Evolutionary conservation across 2,888 invertebrate genomes (phyloP), one percentile per base, ranked within the genome.

Genomic region (Stenchaetothrips biformis): DNA sequence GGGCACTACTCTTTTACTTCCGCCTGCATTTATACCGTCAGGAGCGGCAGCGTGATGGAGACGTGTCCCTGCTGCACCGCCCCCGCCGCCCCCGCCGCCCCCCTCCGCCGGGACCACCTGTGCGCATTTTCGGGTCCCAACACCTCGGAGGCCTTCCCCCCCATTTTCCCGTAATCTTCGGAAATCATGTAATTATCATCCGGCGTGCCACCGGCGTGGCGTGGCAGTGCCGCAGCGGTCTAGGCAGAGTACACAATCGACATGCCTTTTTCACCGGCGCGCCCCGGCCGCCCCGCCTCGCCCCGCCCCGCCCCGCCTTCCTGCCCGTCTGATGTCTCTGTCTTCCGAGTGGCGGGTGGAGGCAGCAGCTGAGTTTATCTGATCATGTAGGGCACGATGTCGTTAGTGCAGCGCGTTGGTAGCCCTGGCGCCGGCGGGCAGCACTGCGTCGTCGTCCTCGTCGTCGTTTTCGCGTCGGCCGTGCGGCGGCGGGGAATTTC

Each of bases 381-480:
- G 67, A 74, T 74, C 67, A 74, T 74, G 67, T 74, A 74, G 67
- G 67, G 67, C 67, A 74, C 67, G 67, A 74, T 74, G 67, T 74
- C 67, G 67, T 74, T 74, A 74, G 67, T 18, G 67, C 67, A 4
- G 67, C n/a, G 67, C 25, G 67, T 25, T 74, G 67, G 67, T 74
- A 11, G 53, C 13, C 53, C 53, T 18, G 11, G 11, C 13, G 53
- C 53, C 53, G 37, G 37, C 37, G 3, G 53, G 53, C 53, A 13
- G 53, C 53, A 53, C 53, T 53, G 53, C 9, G 13, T 53, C 53
- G 53, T 7, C 53, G 53, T 53, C 53, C 3, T 11, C 13, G 18
- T 77, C 77, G 77, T 77, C 13, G 25, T 77, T 6, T 13, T 67
- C n/a, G n/a, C 49, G 49, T 7, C 18, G 79, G 16, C 21, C 47